These are phyloP conservation scores for Pseudochirops cupreus DNA, from an alignment of 2,797 vertebrate genomes.

Conservation along the genomic window DNA sequence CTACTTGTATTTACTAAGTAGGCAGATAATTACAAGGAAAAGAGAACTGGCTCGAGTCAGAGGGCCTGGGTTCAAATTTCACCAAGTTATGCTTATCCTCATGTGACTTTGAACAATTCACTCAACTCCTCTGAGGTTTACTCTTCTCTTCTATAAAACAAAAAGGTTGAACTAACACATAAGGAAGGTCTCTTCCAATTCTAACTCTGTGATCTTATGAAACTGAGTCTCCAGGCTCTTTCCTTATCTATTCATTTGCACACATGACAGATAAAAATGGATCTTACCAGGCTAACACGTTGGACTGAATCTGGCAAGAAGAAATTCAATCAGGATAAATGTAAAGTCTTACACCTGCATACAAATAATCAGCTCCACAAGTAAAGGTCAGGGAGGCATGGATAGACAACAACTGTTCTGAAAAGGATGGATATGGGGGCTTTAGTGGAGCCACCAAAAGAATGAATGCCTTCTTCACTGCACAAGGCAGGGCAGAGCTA, in stretches of 20 bases:
- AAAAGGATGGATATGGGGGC: not conserved
- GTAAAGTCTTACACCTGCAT: not conserved
- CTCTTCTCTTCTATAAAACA: not conserved
- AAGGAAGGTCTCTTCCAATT: not conserved
- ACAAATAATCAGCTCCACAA: not conserved
- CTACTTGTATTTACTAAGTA: not conserved
- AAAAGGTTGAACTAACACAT: not conserved
- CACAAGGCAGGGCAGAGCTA: not conserved
- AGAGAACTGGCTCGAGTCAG: not conserved
- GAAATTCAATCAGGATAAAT: not conserved
- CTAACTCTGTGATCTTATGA: not conserved
- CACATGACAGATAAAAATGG: not conserved
- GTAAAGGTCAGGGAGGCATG: not conserved
- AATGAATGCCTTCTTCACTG: not conserved
- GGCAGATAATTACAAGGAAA: not conserved
- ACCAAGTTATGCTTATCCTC: not conserved
- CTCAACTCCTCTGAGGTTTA: not conserved
- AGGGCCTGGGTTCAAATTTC: not conserved
- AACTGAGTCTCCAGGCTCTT: not conserved
- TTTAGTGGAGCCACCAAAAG: not conserved
- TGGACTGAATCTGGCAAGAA: not conserved
- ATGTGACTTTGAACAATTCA: not conserved
- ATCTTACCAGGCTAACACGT: not conserved
- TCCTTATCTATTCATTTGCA: not conserved
- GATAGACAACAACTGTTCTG: not conserved